These are phyloP conservation scores for Chloromyia formosa DNA, from an alignment of 2,888 invertebrate genomes.

Conservation along the genomic window DNA sequence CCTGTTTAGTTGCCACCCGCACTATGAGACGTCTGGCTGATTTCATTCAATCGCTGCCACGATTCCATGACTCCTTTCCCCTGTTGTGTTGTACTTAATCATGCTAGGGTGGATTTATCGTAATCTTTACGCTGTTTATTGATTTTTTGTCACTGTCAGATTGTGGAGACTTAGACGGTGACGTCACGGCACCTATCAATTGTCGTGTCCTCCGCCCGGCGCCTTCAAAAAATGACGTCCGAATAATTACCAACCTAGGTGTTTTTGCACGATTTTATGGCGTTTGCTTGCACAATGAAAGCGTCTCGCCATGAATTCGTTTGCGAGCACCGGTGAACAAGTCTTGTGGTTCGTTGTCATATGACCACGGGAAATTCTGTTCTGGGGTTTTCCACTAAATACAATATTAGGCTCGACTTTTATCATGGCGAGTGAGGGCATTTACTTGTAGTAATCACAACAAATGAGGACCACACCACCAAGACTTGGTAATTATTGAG, in stretches of 20 bases:
- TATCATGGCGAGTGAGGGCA: too few relatives aligned
- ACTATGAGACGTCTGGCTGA: not conserved
- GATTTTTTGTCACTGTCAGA: slow-evolving; percentile 29
- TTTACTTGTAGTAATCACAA: too few relatives aligned
- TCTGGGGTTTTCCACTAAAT: too few relatives aligned
- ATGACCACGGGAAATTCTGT: not conserved
- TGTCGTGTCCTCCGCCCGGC: not conserved
- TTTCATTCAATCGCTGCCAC: not conserved
- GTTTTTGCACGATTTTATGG: not conserved
- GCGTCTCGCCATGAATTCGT: not conserved
- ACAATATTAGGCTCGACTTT: too few relatives aligned
- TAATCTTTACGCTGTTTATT: slow-evolving; percentile 37
- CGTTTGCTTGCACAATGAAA: not conserved
- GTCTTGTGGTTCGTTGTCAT: not conserved
- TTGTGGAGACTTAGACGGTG: slow-evolving; percentile 25
- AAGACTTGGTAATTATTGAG: too few relatives aligned
- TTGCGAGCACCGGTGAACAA: too few relatives aligned
- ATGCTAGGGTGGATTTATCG: not conserved
- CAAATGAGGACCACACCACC: too few relatives aligned
- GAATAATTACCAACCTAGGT: not conserved
- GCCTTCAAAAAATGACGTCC: not conserved
- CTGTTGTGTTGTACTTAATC: not conserved
- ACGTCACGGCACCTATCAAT: slow-evolving; percentile 2
- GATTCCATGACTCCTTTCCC: not conserved
- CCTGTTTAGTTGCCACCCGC: not conserved